Evolutionary conservation across 2,797 vertebrate species (phyloP).

Genomic region (Dendrocincla tyrannina): DNA sequence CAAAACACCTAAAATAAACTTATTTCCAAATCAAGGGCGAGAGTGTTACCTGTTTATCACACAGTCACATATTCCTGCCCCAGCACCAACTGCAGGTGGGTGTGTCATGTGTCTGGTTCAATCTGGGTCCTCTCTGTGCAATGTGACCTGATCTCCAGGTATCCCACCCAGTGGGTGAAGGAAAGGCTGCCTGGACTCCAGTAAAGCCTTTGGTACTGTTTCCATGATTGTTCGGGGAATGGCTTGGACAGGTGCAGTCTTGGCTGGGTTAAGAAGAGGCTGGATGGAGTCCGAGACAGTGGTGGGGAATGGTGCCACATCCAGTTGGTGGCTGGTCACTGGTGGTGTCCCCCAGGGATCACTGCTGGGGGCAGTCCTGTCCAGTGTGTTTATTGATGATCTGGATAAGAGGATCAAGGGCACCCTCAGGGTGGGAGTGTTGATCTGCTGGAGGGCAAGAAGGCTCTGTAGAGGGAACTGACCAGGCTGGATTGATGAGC

Average conservation of each 20-base stretch:
- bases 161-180: too few relatives aligned
- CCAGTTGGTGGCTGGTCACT: not conserved
- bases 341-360: too few relatives aligned
- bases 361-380: not conserved
- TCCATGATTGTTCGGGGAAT: fast-evolving
- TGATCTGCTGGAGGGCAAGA: not conserved
- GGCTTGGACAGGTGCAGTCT: not conserved
- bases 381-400: not conserved
- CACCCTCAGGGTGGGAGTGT: not conserved
- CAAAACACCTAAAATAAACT: slow-evolving; percentile 8
- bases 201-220: not conserved
- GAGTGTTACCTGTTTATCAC: not conserved
- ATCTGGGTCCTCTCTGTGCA: not conserved
- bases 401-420: not conserved
- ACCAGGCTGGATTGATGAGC: not conserved
- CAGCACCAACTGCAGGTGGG: not conserved
- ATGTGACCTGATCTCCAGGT: not conserved
- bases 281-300: too few relatives aligned
- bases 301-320: not conserved
- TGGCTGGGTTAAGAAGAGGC: not conserved
- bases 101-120: not conserved
- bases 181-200: not conserved
- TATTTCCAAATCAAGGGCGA: not conserved
- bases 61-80: not conserved
- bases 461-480: not conserved